These are phyloP conservation scores for Tenualosa thibaudeaui DNA, from an alignment of 2,797 vertebrate genomes.

Conservation along the genomic window DNA sequence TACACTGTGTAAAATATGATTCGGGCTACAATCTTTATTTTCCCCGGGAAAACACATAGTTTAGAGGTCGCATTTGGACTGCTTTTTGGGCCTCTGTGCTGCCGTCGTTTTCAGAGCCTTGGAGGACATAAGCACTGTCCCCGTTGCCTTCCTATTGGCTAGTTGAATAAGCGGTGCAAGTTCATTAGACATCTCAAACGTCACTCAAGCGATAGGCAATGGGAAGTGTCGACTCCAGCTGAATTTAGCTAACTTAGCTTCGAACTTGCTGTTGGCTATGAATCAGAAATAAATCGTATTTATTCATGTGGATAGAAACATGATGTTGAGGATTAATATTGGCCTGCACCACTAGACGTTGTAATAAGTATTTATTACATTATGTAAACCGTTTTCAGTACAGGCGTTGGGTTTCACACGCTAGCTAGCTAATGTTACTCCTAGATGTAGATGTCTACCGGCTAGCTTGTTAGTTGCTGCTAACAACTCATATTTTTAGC, in stretches of 20 bases:
- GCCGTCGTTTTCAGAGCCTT: constrained; percentile 82
- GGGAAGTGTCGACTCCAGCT: constrained; percentile 51
- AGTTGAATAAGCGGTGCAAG: neutral
- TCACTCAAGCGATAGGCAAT: constrained; percentile 44
- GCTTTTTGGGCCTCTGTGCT: constrained; percentile 93
- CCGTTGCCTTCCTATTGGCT: constrained; percentile 57
- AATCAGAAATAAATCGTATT: neutral
- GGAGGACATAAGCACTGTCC: constrained; percentile 54
- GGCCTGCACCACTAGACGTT: neutral
- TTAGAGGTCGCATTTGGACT: constrained; percentile 69
- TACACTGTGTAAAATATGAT: neutral
- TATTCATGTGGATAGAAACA: neutral
- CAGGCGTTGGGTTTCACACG: neutral
- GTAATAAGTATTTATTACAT: neutral
- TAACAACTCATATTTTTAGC: neutral
- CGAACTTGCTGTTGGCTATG: neutral
- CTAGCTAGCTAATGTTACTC: neutral
- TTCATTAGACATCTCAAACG: constrained; percentile 51
- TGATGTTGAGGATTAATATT: neutral
- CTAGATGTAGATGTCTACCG: neutral
- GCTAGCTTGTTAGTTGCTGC: neutral
- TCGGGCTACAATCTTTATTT: constrained; percentile 38
- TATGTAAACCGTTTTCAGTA: neutral
- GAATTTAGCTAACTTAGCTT: constrained; percentile 3
- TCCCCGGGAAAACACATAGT: constrained; percentile 19